Percentiles rank a stretch among this genome's conserved stretches.
phyloP scores from a whole-genome alignment of 2,113 vertebrate genomes.

The Bathybates hornii region DNA sequence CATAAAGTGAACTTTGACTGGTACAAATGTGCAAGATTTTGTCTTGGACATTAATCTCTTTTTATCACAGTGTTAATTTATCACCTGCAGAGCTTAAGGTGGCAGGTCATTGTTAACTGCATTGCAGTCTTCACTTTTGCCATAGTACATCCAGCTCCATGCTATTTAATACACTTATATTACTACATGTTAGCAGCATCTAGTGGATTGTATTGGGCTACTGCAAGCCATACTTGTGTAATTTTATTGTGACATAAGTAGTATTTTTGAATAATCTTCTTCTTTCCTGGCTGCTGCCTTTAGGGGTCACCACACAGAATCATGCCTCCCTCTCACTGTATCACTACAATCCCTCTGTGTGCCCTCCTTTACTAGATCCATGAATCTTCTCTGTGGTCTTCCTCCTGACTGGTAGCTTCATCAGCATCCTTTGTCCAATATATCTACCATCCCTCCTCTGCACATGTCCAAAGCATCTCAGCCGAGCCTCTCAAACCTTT shows the following conservation, averaged over 20 bases:
- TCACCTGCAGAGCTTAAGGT: not conserved
- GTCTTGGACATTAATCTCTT: not conserved
- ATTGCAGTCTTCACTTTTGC: not conserved
- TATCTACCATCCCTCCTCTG: not conserved
- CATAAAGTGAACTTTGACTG: conserved; percentile 64
- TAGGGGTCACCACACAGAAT: not conserved
- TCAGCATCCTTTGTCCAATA: not conserved
- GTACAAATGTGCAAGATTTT: not conserved
- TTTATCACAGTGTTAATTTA: not conserved
- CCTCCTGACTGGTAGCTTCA: not conserved
- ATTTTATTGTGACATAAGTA: not conserved
- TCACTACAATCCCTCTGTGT: not conserved
- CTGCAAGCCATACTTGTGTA: not conserved
- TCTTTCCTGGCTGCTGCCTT: not conserved
- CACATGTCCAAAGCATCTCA: not conserved
- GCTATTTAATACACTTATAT: not conserved
- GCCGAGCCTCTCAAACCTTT: not conserved
- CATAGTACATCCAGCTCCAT: not conserved
- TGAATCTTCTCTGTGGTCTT: not conserved
- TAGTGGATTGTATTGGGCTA: not conserved
- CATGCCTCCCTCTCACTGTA: not conserved
- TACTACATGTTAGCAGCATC: not conserved
- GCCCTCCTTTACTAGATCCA: not conserved
- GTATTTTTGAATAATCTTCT: not conserved
- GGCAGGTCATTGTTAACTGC: not conserved